Base-by-base conservation (phyloP, 2,888 invertebrate species). In the Melieria crassipennis region DNA sequence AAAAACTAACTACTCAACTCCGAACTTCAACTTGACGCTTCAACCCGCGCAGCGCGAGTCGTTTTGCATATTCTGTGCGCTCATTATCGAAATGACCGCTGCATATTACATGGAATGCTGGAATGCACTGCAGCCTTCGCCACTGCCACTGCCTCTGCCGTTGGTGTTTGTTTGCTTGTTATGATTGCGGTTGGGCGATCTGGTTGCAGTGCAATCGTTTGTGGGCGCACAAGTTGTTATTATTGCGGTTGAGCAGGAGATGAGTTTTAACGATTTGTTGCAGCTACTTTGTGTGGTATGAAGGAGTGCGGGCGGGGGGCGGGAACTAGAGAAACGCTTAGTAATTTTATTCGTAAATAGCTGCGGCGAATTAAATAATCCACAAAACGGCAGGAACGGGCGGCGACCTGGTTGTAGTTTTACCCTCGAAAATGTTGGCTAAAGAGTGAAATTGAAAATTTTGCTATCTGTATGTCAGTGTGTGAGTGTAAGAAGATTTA, bases 81-180 rank as follows among this genome's bases (percentile, higher is more conserved):
- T 84, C 83, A 83, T 83, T 83, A 83, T 78, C 78, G 78, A 83
- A 83, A 83, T 82, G 82, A 81, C 83, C 83, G 78, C 79, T 82
- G 79, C 80, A 80, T 79, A 81, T 79, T 80, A 78, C 78, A 78
- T 75, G 73, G 60, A 58, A 43, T n/a, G 48, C 52, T 61, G n/a
- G n/a, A n/a, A n/a, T n/a, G 60, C 57, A 10, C 60, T 16, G 50
- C 10, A 67, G 52, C 52, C 61, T 61, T 60, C 11, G 11, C 45
- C 5, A 42, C n/a, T 52, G 50, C 45, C 67, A 43, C n/a, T 3
- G 11, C 30, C 58, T 30, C 42, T 30, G 43, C 30, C 58, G 43
- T 47, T 45, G 42, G 47, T 45, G 11, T 10, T n/a, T 47, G 45
- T 48, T n/a, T 45, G 68, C 5, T n/a, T 16, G 66, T 63, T 47